Evolutionary conservation across 2,888 invertebrate genomes (phyloP).

Genomic region (Agrotis clavis): DNA sequence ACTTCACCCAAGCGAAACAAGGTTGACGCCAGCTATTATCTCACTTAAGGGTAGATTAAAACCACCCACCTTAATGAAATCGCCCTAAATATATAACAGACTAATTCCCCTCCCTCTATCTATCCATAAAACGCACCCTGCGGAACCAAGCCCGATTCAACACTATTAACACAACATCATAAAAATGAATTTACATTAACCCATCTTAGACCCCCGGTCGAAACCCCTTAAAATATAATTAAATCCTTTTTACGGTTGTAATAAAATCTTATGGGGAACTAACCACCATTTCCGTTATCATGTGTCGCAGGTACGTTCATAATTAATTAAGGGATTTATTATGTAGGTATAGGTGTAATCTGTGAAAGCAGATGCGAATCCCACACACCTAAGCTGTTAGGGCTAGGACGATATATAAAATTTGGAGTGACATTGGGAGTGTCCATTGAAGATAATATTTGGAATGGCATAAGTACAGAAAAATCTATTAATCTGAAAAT

Average conservation of each 20-base stretch:
- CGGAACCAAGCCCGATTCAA: constrained; percentile 55
- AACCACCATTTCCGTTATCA: constrained; percentile 72
- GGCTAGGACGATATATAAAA: constrained; percentile 3
- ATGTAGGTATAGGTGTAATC: constrained; percentile 60
- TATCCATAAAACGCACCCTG: constrained; percentile 58
- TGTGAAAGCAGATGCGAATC: constrained; percentile 62
- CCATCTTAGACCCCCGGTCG: constrained; percentile 58
- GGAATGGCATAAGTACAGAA: background rate
- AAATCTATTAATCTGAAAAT: no score
- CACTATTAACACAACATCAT: constrained; percentile 68
- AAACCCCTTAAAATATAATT: constrained; percentile 70
- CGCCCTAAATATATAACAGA: constrained; percentile 46
- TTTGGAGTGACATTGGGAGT: background rate
- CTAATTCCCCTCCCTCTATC: constrained; percentile 43
- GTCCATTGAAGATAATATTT: constrained; percentile 4
- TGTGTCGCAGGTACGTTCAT: constrained; percentile 69
- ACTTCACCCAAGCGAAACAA: background rate
- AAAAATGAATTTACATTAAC: constrained; percentile 67
- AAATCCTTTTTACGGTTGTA: constrained; percentile 70
- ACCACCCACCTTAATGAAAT: constrained; percentile 41
- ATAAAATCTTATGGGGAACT: constrained; percentile 71
- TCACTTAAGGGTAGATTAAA: constrained; percentile 32
- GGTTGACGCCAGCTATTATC: constrained; percentile 1
- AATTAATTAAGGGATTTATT: constrained; percentile 72
- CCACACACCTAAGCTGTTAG: constrained; percentile 41